Base-by-base conservation (phyloP, 2,113 vertebrate species). In the Gobius niger region DNA sequence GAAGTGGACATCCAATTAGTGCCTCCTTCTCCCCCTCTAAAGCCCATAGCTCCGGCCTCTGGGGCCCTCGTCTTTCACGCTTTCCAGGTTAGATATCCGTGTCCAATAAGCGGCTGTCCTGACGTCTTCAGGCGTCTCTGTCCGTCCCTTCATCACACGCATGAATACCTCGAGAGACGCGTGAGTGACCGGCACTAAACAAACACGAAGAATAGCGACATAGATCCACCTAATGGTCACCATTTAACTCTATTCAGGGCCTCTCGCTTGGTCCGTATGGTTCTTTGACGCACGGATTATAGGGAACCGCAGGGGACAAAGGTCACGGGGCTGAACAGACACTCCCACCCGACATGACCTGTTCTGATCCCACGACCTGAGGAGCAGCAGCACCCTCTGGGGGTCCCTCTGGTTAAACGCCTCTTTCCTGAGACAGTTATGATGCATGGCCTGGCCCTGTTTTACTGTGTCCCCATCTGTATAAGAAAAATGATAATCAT, bases 331-430 rank as follows among this genome's bases (percentile, higher is more conserved):
- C 90, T 64, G 86, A 85, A 77, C 83, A 67, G 84, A 89, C 87
- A 90, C 90, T 87, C 90, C 88, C 82, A 85, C 83, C 81, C 81
- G 86, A 85, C 72, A 34, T 72, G 85, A 90, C 90, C 87, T 47
- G 61, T 83, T 86, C 84, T 89, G 91, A 92, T 91, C 92, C 88
- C 85, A 87, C 83, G 88, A 92, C 90, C 87, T 67, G 61, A 71
- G 68, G 80, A 80, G 70, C 50, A 76, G 81, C 65, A 78, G 81
- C 67, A 62, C 61, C 62, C 82, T 80, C 62, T 24, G 61, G 73
- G 61, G 68, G 73, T 80, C 63, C 34, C 75, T 71, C 68, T 7
- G 78, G 81, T 88, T 87, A 87, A 89, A 77, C 62, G 56, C 84
- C 89, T 87, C 87, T 88, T 87, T 90, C 85, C 73, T 1, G n/a